These are phyloP conservation scores for Clupea harengus DNA, from an alignment of 2,113 vertebrate species.

Conservation along the genomic window DNA sequence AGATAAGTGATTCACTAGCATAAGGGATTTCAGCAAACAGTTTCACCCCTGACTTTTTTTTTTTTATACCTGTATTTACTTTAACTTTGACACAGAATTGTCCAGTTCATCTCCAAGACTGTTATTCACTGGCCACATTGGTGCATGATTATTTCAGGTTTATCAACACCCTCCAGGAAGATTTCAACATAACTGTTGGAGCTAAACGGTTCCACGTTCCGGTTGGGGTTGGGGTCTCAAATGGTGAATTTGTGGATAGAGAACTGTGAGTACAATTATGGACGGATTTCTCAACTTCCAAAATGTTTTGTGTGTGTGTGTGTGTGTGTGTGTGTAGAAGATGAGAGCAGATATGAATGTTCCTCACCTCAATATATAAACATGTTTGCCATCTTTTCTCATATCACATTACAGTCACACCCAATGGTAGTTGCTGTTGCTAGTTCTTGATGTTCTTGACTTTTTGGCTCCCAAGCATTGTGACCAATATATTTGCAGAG, in stretches of 20 bases:
- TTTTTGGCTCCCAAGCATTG: too few relatives aligned
- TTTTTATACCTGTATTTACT: background rate
- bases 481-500: too few relatives aligned
- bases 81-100: background rate
- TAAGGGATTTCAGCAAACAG: background rate
- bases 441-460: too few relatives aligned
- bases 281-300: background rate
- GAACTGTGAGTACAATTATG: constrained; percentile 75
- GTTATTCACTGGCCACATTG: background rate
- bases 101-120: background rate
- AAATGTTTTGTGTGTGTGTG: background rate
- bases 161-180: constrained; percentile 73
- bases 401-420: too few relatives aligned
- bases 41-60: too few relatives aligned
- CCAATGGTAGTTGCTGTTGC: too few relatives aligned
- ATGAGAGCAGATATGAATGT: too few relatives aligned
- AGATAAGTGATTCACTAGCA: background rate
- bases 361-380: too few relatives aligned
- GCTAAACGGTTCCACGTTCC: constrained; percentile 48
- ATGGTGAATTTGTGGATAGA: constrained; percentile 64
- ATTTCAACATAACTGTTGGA: constrained; percentile 72
- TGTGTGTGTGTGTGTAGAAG: too few relatives aligned
- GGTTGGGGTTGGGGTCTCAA: constrained; percentile 66
- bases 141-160: constrained; percentile 74
- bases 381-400: too few relatives aligned